Evolutionary conservation across 1,140 invertebrate genomes (phyloP).

Genomic region (Drosophila sp.): DNA sequence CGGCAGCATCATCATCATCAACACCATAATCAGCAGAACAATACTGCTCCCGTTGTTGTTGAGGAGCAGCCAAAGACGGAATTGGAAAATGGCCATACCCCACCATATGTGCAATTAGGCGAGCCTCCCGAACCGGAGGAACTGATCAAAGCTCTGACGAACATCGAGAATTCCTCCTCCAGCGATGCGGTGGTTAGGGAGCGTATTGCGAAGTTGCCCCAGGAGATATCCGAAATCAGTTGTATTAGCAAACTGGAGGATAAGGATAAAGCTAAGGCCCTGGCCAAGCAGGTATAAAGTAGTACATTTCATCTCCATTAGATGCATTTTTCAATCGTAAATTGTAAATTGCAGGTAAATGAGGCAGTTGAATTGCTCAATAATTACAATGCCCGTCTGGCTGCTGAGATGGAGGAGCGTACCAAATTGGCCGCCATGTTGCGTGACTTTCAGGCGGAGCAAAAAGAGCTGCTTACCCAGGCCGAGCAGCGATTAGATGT

Average conservation of each 20-base stretch:
- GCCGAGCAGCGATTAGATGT: conserved; percentile 94
- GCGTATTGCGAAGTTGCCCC: conserved; percentile 95
- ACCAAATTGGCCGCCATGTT: conserved; percentile 93
- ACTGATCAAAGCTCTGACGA: conserved; percentile 91
- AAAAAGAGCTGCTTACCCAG: conserved; percentile 92
- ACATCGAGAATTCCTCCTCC: conserved; percentile 96
- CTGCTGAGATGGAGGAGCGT: conserved; percentile 94
- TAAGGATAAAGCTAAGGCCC: conserved; percentile 75
- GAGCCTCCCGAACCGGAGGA: conserved; percentile 95
- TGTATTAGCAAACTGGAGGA: conserved; percentile 92
- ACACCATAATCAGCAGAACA: conserved; percentile 59
- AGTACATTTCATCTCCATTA: background rate
- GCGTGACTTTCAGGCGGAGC: conserved; percentile 92
- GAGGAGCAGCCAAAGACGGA: conserved; percentile 31
- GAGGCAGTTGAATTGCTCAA: conserved; percentile 93
- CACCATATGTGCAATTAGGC: conserved; percentile 89
- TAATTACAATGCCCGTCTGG: conserved; percentile 94
- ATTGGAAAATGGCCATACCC: conserved; percentile 83
- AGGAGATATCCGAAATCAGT: conserved; percentile 96
- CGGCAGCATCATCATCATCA: conserved; percentile 37
- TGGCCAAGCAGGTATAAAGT: conserved; percentile 67
- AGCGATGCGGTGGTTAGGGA: conserved; percentile 96
- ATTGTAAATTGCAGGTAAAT: conserved; percentile 87
- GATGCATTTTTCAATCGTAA: background rate
- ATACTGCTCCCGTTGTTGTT: conserved; percentile 84